Base-by-base conservation (phyloP, 2,888 invertebrate genomes). In the Laothoe populi region DNA sequence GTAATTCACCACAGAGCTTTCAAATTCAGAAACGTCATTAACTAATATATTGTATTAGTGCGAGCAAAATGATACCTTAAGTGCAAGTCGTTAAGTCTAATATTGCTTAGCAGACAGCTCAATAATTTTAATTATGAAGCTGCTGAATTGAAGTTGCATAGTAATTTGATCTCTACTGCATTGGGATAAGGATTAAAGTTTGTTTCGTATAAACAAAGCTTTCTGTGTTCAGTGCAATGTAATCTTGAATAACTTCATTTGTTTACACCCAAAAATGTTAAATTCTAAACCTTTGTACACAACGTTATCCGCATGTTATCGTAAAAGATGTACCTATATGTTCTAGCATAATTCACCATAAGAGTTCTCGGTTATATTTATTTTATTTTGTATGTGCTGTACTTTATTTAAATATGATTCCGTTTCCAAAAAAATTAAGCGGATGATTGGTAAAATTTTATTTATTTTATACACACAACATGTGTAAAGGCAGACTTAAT, bases 231-330 rank as follows among this genome's bases (percentile, higher is more conserved):
- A 31, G 26, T n/a, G 16, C 19, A 31, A 26, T 35, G 53, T n/a
- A 53, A 53, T 53, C 31, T 35, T 10, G 26, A 49, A 49, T 49
- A 49, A 49, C 49, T 49, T 49, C 26, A 49, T 49, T 31, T 49
- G 11, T 58, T 24, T 35, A 26, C 31, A 26, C n/a, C 16, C 49
- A 49, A 16, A 49, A 49, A 49, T 31, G 16, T 16, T 49, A 16
- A 26, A 26, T 49, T 31, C 26, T 10, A 26, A 10, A 31, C 16
- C n/a, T 16, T 16, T 31, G 26, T 49, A 7, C n/a, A n/a, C n/a
- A 7, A 8, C 26, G 26, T 26, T 31, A 16, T 31, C n/a, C n/a
- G n/a, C n/a, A n/a, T n/a, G n/a, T n/a, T n/a, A n/a, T n/a, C n/a
- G n/a, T n/a, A n/a, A n/a, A n/a, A n/a, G n/a, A n/a, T n/a, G n/a